phyloP scores from a whole-genome alignment of 2,888 invertebrate genomes.

The Macrosiphum euphorbiae region DNA sequence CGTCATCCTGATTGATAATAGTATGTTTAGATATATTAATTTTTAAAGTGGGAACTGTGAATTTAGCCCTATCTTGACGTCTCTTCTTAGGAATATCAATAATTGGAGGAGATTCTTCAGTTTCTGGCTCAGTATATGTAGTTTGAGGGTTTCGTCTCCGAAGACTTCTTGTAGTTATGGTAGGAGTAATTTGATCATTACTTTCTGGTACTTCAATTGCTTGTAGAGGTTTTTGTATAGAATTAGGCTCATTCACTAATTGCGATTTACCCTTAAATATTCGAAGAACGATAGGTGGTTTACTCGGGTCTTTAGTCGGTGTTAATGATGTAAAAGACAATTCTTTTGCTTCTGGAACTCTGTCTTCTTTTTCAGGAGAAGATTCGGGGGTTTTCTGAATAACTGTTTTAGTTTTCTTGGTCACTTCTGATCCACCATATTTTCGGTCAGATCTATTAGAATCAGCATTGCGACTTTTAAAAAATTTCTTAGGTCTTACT shows the following conservation, averaged over 20 bases:
- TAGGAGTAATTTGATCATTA: constrained; percentile 62
- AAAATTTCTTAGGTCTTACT: constrained; percentile 83
- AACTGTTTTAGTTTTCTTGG: constrained; percentile 61
- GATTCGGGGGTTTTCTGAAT: constrained; percentile 62
- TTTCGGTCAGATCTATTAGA: constrained; percentile 61
- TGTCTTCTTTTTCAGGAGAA: constrained; percentile 62
- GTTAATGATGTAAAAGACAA: constrained; percentile 59
- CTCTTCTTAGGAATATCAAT: constrained; percentile 62
- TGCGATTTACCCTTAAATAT: constrained; percentile 81
- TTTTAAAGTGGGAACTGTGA: constrained; percentile 57
- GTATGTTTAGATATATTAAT: constrained; percentile 57
- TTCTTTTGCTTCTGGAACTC: constrained; percentile 56
- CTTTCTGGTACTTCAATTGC: constrained; percentile 60
- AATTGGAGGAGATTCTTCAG: constrained; percentile 56
- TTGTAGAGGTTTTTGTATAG: constrained; percentile 55
- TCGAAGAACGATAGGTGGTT: constrained; percentile 88
- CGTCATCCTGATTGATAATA: constrained; percentile 24
- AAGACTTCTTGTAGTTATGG: constrained; percentile 66
- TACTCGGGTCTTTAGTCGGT: constrained; percentile 70
- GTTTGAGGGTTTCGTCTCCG: constrained; percentile 63
- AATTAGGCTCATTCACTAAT: constrained; percentile 66
- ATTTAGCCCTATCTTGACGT: constrained; percentile 59
- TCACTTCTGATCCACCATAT: constrained; percentile 52
- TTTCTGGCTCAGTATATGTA: constrained; percentile 58
- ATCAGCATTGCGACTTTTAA: constrained; percentile 82